phyloP scores from a whole-genome alignment of 1,140 invertebrate species.

The Brachionus asplanchnoidis region DNA sequence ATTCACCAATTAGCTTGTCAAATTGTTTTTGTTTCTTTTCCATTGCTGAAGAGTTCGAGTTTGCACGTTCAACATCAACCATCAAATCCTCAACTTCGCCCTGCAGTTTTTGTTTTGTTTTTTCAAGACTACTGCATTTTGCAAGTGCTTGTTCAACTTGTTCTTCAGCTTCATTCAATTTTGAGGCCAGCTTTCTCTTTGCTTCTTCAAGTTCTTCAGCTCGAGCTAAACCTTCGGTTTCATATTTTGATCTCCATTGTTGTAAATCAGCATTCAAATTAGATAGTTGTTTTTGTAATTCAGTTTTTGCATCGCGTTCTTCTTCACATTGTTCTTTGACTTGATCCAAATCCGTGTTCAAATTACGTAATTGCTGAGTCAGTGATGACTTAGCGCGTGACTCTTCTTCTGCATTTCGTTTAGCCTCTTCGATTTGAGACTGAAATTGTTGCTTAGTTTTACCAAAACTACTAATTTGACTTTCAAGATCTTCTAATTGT shows the following conservation, averaged over 20 bases:
- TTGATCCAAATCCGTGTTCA: conserved; percentile 94
- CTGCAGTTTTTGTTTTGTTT: conserved; percentile 88
- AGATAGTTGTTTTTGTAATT: conserved; percentile 84
- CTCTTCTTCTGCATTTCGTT: conserved; percentile 53
- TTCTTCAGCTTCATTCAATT: conserved; percentile 91
- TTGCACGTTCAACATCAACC: conserved; percentile 85
- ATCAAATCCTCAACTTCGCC: conserved; percentile 97
- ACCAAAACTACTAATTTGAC: conserved; percentile 35
- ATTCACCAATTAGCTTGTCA: conserved; percentile 98
- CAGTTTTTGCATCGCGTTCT: conserved; percentile 69
- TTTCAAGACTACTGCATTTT: conserved; percentile 90
- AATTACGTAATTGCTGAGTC: conserved; percentile 64
- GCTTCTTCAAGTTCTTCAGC: conserved; percentile 97
- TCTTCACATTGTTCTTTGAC: conserved; percentile 89
- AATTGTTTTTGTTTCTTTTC: conserved; percentile 99
- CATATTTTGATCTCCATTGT: conserved; percentile 50
- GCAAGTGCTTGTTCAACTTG: conserved; percentile 73
- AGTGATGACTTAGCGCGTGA: conserved; percentile 42
- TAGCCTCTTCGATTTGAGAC: conserved; percentile 45
- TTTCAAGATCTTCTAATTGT: conserved; percentile 41
- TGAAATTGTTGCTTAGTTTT: conserved; percentile 39
- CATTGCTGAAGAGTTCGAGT: conserved; percentile 74
- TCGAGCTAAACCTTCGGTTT: conserved; percentile 66
- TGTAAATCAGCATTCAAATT: conserved; percentile 87
- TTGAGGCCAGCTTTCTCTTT: conserved; percentile 91